Conservation (phyloP, 2,888 invertebrate genomes). For the Chorisops tibialis region DNA sequence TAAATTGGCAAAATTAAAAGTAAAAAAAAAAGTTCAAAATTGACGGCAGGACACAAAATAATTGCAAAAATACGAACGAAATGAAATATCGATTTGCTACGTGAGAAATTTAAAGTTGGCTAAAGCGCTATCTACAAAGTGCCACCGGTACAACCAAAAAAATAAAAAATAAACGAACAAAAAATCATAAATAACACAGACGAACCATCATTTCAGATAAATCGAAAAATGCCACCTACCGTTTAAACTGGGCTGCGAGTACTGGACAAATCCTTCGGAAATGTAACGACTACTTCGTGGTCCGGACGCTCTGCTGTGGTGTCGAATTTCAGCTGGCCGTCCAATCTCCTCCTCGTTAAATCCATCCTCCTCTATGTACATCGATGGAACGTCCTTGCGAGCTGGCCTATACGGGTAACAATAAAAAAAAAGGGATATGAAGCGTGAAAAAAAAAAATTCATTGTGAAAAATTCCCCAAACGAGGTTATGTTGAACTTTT, state of each 20-base stretch:
- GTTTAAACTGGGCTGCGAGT: slow-evolving; percentile 53
- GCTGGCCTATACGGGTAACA: slow-evolving; percentile 44
- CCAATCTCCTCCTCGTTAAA: slow-evolving; percentile 46
- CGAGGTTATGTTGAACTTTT: neutral
- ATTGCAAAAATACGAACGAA: too few relatives aligned
- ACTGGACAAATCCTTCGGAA: slow-evolving; percentile 53
- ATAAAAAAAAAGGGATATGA: neutral
- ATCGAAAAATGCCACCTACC: slow-evolving; percentile 51
- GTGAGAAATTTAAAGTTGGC: too few relatives aligned
- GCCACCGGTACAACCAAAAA: neutral
- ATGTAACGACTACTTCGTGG: slow-evolving; percentile 43
- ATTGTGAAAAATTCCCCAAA: neutral
- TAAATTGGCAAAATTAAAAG: too few relatives aligned
- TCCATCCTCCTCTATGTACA: slow-evolving; percentile 53
- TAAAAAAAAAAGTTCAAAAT: too few relatives aligned
- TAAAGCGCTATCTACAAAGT: neutral
- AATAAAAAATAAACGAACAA: neutral
- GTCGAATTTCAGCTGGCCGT: slow-evolving; percentile 39
- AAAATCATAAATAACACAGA: neutral
- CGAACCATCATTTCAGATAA: slow-evolving; percentile 46
- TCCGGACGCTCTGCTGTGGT: slow-evolving; percentile 39
- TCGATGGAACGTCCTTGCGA: slow-evolving; percentile 52
- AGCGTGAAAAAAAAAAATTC: neutral
- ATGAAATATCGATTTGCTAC: too few relatives aligned
- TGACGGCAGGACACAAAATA: too few relatives aligned